Evolutionary conservation across 64 coral and sea anemone species (phyloP), one percentile per base, ranked within the genome.

Genomic region (Montipora efflorescens): DNA sequence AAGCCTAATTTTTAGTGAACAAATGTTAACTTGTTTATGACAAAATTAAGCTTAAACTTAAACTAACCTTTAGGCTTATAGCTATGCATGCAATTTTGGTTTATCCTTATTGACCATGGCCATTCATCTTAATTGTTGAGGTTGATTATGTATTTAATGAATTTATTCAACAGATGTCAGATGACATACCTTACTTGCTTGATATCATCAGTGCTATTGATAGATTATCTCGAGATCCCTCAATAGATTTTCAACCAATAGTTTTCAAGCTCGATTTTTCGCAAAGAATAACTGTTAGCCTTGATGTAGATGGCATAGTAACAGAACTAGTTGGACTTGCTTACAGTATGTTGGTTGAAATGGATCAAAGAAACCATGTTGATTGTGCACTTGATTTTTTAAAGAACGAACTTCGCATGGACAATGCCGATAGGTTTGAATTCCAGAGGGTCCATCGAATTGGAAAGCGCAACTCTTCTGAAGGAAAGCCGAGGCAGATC

Each of bases 271-370:
- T 93, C 12, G 92, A 93, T 47, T 88, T 80, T 58, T 5, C 76
- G 16, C 83, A 88, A 67, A 87, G 91, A 87, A 75, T 93, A 46
- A 74, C 77, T 8, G 91, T 93, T 69, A 70, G 61, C 69, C 92
- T 93, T 88, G 66, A 80, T 69, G 25, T 93, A 3, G 92, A 93
- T 50, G 84, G 82, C 5, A 22, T 59, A 23, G 84, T 93, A 6
- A 79, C 82, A 75, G 90, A 86, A 20, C 62, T 79, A 66, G 50
- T 93, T 72, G 82, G 74, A 74, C 74, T 67, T 86, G 82, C 91
- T 4, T 93, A 53, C 58, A 86, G 76, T 28, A 88, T 73, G 51
- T 48, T 88, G 83, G 75, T 72, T 58, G 92, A 93, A 15, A 80
- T 88, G 5, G 83, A 93, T 46, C 43, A 67, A 75, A 15, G 49